A percentile compares a stretch with the other conserved stretches of the same genome.
Evolutionary conservation across 1,140 invertebrate genomes (phyloP).

Genomic region (Drosophila kepulauana): DNA sequence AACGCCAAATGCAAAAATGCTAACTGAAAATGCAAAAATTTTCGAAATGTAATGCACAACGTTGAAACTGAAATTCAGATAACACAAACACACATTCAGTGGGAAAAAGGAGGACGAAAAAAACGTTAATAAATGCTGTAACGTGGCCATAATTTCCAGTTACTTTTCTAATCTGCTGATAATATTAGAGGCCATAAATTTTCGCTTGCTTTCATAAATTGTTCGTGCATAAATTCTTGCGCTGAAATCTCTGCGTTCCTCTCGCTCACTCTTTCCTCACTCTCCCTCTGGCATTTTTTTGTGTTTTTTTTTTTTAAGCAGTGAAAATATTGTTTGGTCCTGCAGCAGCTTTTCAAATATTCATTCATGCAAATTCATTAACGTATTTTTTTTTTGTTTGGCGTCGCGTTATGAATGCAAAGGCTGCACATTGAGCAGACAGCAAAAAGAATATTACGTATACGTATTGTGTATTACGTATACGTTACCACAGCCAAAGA

Average conservation of each 20-base stretch:
- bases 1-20: conserved; percentile 5
- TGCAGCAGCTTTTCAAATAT: conserved; percentile 70
- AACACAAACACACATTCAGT: conserved; percentile 6
- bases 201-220: conserved; percentile 66
- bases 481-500: conserved; percentile 43
- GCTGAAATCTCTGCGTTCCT: conserved; percentile 47
- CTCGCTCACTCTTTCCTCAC: not conserved
- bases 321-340: conserved; percentile 56
- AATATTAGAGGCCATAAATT: conserved; percentile 68
- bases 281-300: not conserved
- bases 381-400: conserved; percentile 45
- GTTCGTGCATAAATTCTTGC: conserved; percentile 61
- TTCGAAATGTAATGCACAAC: conserved; percentile 3
- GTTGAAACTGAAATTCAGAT: conserved; percentile 11
- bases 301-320: conserved; percentile 35
- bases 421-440: conserved; percentile 53
- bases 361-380: conserved; percentile 74
- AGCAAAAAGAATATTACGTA: conserved; percentile 48
- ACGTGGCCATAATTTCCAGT: conserved; percentile 62
- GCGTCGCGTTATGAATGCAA: conserved; percentile 57
- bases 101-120: conserved; percentile 15
- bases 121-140: conserved; percentile 43
- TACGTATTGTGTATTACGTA: conserved; percentile 56
- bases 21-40: conserved; percentile 5
- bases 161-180: conserved; percentile 70